A percentile compares a stretch with the other conserved stretches of the same genome.
Evolutionary conservation across 2,113 vertebrate genomes (phyloP).

Genomic region (Rissa tridactyla): DNA sequence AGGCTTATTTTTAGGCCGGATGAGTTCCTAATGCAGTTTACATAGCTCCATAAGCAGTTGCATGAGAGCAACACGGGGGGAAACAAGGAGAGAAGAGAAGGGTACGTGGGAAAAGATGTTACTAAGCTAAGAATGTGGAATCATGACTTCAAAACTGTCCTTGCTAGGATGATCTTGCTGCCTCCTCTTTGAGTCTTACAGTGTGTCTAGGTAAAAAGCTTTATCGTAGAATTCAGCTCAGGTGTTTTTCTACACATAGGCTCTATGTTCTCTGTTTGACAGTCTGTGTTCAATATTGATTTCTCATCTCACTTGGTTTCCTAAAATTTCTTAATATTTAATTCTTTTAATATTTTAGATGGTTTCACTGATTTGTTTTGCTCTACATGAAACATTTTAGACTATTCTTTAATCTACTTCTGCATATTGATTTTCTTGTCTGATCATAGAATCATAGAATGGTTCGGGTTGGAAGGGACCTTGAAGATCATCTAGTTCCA

Average conservation of each 20-base stretch:
- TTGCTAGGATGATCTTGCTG: neutral
- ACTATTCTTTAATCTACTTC: neutral
- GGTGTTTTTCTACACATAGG: neutral
- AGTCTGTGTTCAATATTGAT: neutral
- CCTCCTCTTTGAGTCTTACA: neutral
- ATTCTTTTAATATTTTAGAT: neutral
- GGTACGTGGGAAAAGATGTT: neutral
- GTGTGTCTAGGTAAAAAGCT: neutral
- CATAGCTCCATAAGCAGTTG: neutral
- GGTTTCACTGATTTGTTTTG: neutral
- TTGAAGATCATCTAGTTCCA: neutral
- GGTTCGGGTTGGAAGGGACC: neutral
- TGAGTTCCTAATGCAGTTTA: neutral
- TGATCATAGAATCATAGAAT: neutral
- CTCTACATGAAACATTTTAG: neutral
- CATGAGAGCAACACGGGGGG: accelerated
- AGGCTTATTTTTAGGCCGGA: neutral
- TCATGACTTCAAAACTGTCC: neutral
- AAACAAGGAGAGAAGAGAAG: neutral
- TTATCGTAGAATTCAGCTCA: neutral
- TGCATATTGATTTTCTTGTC: neutral
- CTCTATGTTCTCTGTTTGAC: neutral
- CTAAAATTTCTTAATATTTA: neutral
- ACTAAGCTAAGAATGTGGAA: neutral
- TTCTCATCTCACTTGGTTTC: neutral